Conservation (phyloP, 2,888 invertebrate species). For the Cylindroiulus punctatus region DNA sequence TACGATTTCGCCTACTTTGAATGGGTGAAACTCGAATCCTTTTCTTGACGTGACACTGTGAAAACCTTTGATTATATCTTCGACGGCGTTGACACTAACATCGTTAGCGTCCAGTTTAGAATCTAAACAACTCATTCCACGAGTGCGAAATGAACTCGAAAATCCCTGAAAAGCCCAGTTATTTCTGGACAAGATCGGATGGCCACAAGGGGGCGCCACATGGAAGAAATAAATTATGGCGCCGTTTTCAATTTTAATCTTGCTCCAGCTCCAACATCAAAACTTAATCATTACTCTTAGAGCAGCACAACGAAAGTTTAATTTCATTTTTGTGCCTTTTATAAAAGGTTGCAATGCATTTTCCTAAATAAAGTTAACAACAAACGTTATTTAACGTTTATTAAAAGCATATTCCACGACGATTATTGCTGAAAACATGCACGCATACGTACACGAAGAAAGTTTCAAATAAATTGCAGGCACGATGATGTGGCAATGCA, state of each 20-base stretch:
- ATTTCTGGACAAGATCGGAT: neutral
- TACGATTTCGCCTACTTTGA: constrained; percentile 21
- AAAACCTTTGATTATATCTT: neutral
- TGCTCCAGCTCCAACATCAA: too few species aligned
- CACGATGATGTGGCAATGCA: too few species aligned
- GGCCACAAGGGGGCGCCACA: neutral
- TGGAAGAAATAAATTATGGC: neutral
- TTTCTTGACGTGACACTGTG: neutral
- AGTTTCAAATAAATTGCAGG: too few species aligned
- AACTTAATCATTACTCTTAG: too few species aligned
- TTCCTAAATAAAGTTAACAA: too few species aligned
- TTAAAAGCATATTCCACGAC: too few species aligned
- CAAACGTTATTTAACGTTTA: too few species aligned
- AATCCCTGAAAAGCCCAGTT: neutral
- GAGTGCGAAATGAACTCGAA: neutral
- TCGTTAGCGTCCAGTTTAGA: neutral
- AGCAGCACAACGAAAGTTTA: too few species aligned
- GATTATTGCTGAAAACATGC: too few species aligned
- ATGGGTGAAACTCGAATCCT: constrained; percentile 54
- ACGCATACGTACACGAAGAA: too few species aligned
- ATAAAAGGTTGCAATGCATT: too few species aligned
- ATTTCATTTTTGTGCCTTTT: too few species aligned
- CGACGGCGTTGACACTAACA: neutral
- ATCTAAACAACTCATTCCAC: constrained; percentile 24
- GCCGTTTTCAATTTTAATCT: neutral